Evolutionary conservation across 2,888 invertebrate species (phyloP).

Genomic region (Chouioia cunea): DNA sequence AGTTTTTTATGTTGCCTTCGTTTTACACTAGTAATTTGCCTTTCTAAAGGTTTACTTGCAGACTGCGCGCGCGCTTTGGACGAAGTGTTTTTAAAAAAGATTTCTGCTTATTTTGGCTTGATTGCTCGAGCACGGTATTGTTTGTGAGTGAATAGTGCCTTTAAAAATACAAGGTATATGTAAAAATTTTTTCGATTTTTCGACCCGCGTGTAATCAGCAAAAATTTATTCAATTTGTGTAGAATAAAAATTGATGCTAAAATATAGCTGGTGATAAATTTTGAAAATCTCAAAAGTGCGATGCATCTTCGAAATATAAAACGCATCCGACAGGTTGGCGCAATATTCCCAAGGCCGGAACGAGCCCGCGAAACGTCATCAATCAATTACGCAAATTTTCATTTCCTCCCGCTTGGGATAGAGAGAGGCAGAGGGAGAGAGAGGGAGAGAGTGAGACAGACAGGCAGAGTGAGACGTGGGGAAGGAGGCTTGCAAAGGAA

Average conservation of each 20-base stretch:
- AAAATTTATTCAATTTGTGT: constrained; percentile 3
- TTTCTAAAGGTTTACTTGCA: too few species aligned
- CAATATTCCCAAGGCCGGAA: neutral
- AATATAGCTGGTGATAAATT: constrained; percentile 5
- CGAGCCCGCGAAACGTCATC: constrained; percentile 28
- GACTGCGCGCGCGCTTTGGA: neutral
- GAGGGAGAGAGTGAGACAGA: constrained; percentile 11
- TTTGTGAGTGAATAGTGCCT: too few species aligned
- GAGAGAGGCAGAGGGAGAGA: neutral
- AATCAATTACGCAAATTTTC: constrained; percentile 49
- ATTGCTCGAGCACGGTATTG: too few species aligned
- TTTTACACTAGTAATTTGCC: too few species aligned
- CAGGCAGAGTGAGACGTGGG: constrained; percentile 14
- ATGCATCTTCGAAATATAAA: constrained; percentile 1
- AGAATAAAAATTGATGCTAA: constrained; percentile 4
- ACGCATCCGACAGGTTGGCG: neutral
- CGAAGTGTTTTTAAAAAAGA: constrained; percentile 4
- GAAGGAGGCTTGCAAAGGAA: constrained; percentile 23
- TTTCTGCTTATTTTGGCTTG: neutral
- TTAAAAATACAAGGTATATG: neutral
- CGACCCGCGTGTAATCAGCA: neutral
- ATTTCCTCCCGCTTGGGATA: constrained; percentile 26
- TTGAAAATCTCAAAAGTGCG: neutral
- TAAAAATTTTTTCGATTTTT: too few species aligned
- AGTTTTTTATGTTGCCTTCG: too few species aligned